These are phyloP conservation scores for Camponotus pennsylvanicus DNA, from an alignment of 1,140 invertebrate species.

Conservation along the genomic window DNA sequence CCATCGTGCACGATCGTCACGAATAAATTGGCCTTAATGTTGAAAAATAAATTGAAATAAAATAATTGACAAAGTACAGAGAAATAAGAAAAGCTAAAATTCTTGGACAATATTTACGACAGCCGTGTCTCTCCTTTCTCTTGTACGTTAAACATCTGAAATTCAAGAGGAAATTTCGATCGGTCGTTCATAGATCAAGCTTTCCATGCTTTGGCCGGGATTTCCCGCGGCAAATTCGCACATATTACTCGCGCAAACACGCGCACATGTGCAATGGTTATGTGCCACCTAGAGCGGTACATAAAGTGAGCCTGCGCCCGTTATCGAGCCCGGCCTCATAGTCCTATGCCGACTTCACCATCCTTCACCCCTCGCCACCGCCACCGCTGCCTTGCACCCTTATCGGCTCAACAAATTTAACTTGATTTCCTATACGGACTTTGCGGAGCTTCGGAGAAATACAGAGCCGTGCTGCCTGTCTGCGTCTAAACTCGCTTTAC, in stretches of 20 bases:
- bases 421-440: slow-evolving; percentile 83
- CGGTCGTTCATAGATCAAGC: slow-evolving; percentile 61
- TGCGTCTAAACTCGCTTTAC: slow-evolving; percentile 80
- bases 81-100: neutral
- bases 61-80: neutral
- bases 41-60: slow-evolving; percentile 1
- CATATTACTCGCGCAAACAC: slow-evolving; percentile 48
- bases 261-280: slow-evolving; percentile 1
- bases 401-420: slow-evolving; percentile 83
- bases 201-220: slow-evolving; percentile 50
- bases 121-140: neutral
- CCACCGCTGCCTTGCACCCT: slow-evolving; percentile 68
- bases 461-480: slow-evolving; percentile 73
- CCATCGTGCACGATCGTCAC: slow-evolving; percentile 44
- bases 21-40: slow-evolving; percentile 14
- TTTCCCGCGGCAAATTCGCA: slow-evolving; percentile 62
- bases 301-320: slow-evolving; percentile 72
- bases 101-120: slow-evolving; percentile 34
- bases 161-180: slow-evolving; percentile 66
- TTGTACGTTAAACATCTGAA: neutral
- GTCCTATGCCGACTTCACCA: slow-evolving; percentile 50
- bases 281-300: slow-evolving; percentile 47
- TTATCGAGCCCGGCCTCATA: slow-evolving; percentile 73
- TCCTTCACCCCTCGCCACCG: slow-evolving; percentile 17
- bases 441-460: slow-evolving; percentile 80